Percentiles rank a stretch among this genome's conserved stretches.
These are phyloP conservation scores for Embidobia sp. DNA, from an alignment of 2,888 invertebrate species.

Conservation along the genomic window DNA sequence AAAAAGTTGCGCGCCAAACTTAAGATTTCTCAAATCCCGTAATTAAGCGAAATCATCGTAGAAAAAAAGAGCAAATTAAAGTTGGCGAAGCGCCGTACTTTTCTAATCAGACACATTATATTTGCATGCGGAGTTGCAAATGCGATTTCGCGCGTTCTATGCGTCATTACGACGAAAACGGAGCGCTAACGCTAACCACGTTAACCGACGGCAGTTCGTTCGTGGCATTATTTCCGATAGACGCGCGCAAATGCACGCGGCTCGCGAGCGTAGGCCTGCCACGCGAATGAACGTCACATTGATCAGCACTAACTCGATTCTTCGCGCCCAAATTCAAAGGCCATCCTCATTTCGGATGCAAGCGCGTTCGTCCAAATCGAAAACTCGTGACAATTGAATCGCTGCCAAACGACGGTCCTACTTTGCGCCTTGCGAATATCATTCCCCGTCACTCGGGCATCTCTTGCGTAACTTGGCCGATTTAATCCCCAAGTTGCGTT, in stretches of 20 bases:
- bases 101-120: slow-evolving; percentile 37
- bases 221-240: slow-evolving; percentile 73
- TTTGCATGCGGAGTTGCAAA: slow-evolving; percentile 68
- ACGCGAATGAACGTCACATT: slow-evolving; percentile 34
- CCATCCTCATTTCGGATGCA: slow-evolving; percentile 39
- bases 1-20: too few relatives aligned
- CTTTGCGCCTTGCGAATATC: slow-evolving; percentile 23
- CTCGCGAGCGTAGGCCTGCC: slow-evolving; percentile 16
- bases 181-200: slow-evolving; percentile 72
- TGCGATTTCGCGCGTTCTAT: slow-evolving; percentile 74
- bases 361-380: slow-evolving; percentile 19
- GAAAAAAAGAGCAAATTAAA: too few relatives aligned
- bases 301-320: slow-evolving; percentile 56
- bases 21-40: too few relatives aligned
- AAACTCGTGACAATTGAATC: slow-evolving; percentile 30
- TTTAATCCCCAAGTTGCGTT: slow-evolving; percentile 25
- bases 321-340: slow-evolving; percentile 45
- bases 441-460: slow-evolving; percentile 29
- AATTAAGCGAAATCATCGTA: too few relatives aligned
- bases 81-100: too few relatives aligned
- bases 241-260: slow-evolving; percentile 37
- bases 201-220: slow-evolving; percentile 72
- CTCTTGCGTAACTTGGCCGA: slow-evolving; percentile 28
- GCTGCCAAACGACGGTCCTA: not conserved
- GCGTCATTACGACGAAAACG: slow-evolving; percentile 78